Percentiles rank a stretch among this genome's conserved stretches.
These are phyloP conservation scores for Iselma pallidipennis DNA, from an alignment of 2,888 invertebrate species.

Conservation along the genomic window DNA sequence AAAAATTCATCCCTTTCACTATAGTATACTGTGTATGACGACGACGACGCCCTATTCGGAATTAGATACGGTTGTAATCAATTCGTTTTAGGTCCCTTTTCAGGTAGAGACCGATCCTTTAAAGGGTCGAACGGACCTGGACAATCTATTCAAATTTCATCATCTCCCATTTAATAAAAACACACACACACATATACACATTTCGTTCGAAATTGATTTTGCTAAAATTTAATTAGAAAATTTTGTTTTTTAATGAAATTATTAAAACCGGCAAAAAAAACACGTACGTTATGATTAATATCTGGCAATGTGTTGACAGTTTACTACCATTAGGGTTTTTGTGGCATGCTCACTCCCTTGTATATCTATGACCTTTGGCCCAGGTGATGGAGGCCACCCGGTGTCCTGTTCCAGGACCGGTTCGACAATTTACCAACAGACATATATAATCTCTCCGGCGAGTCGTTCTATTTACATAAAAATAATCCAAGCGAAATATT, in stretches of 20 bases:
- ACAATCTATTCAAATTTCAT: conserved; percentile 22
- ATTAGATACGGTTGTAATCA: conserved; percentile 16
- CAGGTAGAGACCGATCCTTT: conserved; percentile 46
- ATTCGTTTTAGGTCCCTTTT: conserved; percentile 42
- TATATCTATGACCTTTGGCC: conserved; percentile 47
- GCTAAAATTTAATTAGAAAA: background rate
- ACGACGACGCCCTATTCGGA: background rate
- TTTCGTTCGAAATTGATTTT: conserved; percentile 1
- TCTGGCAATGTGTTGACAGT: conserved; percentile 57
- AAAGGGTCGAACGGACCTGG: conserved; percentile 22
- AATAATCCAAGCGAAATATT: conserved; percentile 12
- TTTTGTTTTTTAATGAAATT: background rate
- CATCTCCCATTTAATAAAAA: conserved; percentile 2
- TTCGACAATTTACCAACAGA: conserved; percentile 54
- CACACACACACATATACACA: conserved; percentile 20
- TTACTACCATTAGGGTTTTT: conserved; percentile 56
- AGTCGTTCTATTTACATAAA: conserved; percentile 12
- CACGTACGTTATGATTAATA: conserved; percentile 54
- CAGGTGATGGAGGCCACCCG: conserved; percentile 50
- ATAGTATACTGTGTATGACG: no score
- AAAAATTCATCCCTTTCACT: conserved; percentile 3
- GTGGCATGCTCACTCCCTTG: conserved; percentile 57
- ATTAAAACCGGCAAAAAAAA: conserved; percentile 1
- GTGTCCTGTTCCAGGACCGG: conserved; percentile 44
- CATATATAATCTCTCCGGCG: conserved; percentile 39